Evolutionary conservation across 1,140 invertebrate genomes (phyloP).

Genomic region (Pollicipes pollicipes): DNA sequence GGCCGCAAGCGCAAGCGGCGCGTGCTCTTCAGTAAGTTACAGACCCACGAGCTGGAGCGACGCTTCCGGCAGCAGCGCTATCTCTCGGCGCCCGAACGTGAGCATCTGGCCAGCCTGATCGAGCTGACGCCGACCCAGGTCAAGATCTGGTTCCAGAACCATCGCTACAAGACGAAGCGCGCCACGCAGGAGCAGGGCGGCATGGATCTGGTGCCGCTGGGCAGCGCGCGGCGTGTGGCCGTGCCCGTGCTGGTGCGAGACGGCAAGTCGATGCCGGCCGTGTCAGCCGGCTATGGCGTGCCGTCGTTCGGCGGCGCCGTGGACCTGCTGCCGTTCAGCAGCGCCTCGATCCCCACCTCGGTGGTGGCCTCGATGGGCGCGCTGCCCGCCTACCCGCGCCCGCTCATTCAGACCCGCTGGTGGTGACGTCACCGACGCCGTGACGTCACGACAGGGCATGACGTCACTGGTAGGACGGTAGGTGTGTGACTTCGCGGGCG

Average conservation of each 20-base stretch:
- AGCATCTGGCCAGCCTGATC: constrained; percentile 84
- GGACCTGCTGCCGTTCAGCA: not conserved
- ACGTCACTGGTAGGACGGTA: no score
- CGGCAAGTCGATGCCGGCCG: constrained; percentile 48
- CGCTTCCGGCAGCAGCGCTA: constrained; percentile 90
- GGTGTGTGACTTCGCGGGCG: no score
- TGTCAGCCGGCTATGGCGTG: not conserved
- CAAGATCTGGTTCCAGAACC: constrained; percentile 90
- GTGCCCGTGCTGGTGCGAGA: constrained; percentile 94
- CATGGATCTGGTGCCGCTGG: constrained; percentile 19
- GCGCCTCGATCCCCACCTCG: not conserved
- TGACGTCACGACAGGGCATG: no score
- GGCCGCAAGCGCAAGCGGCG: constrained; percentile 70
- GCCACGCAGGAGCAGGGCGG: constrained; percentile 19
- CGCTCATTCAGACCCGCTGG: not conserved
- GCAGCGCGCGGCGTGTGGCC: constrained; percentile 75
- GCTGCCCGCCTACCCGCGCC: not conserved
- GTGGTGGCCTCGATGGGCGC: not conserved
- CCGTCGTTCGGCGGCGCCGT: not conserved
- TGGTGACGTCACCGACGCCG: not conserved
- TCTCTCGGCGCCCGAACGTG: constrained; percentile 83
- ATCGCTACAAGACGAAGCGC: constrained; percentile 85
- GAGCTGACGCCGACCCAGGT: constrained; percentile 75
- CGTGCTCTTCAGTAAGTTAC: constrained; percentile 94
- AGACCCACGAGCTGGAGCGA: constrained; percentile 66